phyloP scores from a whole-genome alignment of 2,797 vertebrate species.

The Tadarida brasiliensis region DNA sequence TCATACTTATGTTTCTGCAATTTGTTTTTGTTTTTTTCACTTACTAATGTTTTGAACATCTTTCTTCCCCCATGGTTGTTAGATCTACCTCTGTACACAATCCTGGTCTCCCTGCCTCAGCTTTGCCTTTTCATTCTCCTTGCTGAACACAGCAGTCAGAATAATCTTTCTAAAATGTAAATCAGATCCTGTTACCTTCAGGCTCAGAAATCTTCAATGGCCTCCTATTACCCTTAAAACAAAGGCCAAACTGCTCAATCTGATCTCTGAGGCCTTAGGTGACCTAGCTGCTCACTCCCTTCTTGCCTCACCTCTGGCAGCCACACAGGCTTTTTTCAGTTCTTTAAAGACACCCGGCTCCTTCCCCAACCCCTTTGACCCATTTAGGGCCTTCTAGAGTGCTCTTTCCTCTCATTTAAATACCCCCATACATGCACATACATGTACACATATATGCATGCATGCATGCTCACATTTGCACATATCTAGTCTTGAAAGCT shows the following conservation, averaged over 20 bases:
- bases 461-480: too few species aligned
- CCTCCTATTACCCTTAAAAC: neutral
- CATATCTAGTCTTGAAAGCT: neutral
- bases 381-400: neutral
- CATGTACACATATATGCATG: too few species aligned
- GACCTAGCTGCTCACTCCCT: neutral
- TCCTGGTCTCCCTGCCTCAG: neutral
- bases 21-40: neutral
- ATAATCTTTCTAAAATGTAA: slow-evolving; percentile 16
- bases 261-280: neutral
- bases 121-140: neutral
- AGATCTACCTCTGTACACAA: neutral
- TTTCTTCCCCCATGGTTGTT: neutral
- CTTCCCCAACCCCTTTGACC: neutral
- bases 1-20: neutral
- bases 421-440: neutral
- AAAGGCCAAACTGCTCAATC: neutral
- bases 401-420: neutral
- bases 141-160: neutral
- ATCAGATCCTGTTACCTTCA: neutral
- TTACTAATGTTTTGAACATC: neutral
- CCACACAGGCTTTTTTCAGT: neutral
- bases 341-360: neutral
- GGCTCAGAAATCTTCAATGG: neutral
- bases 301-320: neutral